Evolutionary conservation across 2,113 vertebrate species (phyloP).

Genomic region (Amblyopsis rosae): DNA sequence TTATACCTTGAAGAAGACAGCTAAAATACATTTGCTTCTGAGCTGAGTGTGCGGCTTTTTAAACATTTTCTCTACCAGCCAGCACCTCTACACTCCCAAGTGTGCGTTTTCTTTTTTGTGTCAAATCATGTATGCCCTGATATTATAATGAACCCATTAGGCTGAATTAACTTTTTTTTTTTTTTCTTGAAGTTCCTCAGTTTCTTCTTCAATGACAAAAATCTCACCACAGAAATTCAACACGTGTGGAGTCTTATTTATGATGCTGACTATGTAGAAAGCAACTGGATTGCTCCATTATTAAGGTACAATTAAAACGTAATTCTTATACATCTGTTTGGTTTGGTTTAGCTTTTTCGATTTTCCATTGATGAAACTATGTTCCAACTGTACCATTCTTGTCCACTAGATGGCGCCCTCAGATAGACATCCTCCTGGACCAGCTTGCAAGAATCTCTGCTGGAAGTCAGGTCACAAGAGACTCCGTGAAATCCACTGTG

Average conservation of each 20-base stretch:
- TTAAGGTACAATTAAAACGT: constrained; percentile 73
- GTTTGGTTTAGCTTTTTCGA: background rate
- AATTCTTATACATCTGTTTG: background rate
- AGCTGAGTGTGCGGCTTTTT: too few relatives aligned
- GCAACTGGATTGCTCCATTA: constrained; percentile 82
- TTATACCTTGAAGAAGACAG: too few relatives aligned
- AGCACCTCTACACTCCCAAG: too few relatives aligned
- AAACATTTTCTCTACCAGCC: too few relatives aligned
- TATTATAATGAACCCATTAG: background rate
- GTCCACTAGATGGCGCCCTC: constrained; percentile 82
- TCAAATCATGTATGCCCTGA: background rate
- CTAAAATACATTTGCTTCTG: too few relatives aligned
- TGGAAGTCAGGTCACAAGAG: constrained; percentile 56
- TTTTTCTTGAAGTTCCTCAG: constrained; percentile 82
- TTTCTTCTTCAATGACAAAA: constrained; percentile 84
- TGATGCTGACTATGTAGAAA: constrained; percentile 76
- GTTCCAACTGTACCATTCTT: background rate
- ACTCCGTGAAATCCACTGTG: constrained; percentile 68
- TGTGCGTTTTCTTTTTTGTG: too few relatives aligned
- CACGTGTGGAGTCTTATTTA: constrained; percentile 88
- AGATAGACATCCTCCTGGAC: constrained; percentile 77
- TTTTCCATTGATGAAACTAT: background rate
- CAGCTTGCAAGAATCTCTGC: constrained; percentile 65
- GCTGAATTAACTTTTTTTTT: constrained; percentile 15
- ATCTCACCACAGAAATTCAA: constrained; percentile 87